Base-by-base conservation (phyloP, 1,140 invertebrate species). In the Apocrypta bakeri region DNA sequence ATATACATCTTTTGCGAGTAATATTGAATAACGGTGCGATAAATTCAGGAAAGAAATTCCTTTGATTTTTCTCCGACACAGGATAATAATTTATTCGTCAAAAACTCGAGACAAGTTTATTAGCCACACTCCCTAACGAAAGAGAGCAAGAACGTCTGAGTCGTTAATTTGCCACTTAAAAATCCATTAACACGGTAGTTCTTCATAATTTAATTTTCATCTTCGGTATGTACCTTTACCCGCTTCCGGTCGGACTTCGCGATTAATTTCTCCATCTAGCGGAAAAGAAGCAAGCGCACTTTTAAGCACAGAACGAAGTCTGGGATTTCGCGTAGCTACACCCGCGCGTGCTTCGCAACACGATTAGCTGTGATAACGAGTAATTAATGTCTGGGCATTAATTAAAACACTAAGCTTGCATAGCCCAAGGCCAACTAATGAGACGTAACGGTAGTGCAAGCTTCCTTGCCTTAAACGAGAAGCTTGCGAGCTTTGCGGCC, bases 281-380 rank as follows among this genome's bases (percentile, higher is more conserved):
- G 12, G 17, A 64, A 76, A 76, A 76, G 40, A 74, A 73, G 37
- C 21, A 14, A 24, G 17, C 61, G 27, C 3, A 12, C 48, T 6
- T 11, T 31, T 27, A 76, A 33, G 31, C 37, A 37, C 12, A 37
- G 17, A 56, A 21, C 56, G 21, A 76, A 76, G 64, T 64, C 48
- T 64, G 29, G 25, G 56, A 21, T 79, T 37, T 9, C 40, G n/a
- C 71, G 3, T 27, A 7, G 33, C 33, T 61, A 9, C 9, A 37
- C 68, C 69, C 31, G 14, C 12, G 21, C 29, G 74, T 29, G 56
- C 74, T 2, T 37, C 29, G 9, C 2, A n/a, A 21, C 14, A 71
- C 82, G 76, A 87, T 86, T 87, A 87, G 66, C 71, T 42, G 72
- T 48, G 85, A 86, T 87, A 86, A 85, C 81, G 78, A 79, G 83